A percentile compares a stretch with the other conserved stretches of the same genome.
phyloP scores from a whole-genome alignment of 53 echinoderm and acorn worm genomes.

The Apostichopus leukothele region DNA sequence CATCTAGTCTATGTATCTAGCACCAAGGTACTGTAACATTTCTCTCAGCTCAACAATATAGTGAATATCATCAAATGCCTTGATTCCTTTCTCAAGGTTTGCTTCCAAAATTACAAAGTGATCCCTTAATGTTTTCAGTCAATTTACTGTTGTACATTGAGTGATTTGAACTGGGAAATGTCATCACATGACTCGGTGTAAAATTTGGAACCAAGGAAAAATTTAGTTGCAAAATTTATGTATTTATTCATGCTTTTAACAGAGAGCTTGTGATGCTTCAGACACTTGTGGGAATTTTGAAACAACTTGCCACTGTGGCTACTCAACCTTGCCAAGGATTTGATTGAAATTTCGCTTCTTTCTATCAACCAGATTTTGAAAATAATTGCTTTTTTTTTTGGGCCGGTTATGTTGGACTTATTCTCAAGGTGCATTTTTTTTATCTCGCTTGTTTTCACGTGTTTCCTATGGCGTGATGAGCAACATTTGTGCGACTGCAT shows the following conservation, averaged over 20 bases:
- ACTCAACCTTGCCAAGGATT: not conserved
- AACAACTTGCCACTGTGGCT: not conserved
- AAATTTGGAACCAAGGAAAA: not conserved
- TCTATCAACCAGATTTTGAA: not conserved
- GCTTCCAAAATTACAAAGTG: no score
- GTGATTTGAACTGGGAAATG: no score
- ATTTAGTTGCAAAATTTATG: not conserved
- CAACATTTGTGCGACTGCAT: not conserved
- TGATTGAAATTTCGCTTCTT: not conserved
- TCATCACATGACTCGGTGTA: not conserved
- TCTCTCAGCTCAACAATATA: no score
- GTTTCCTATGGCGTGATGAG: no score
- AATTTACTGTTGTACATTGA: no score
- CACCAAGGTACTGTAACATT: no score
- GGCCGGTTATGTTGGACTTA: not conserved
- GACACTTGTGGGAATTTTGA: not conserved
- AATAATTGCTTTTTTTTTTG: not conserved
- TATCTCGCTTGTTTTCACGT: no score
- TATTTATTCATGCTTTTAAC: not conserved
- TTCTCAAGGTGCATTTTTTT: not conserved
- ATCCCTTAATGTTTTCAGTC: no score
- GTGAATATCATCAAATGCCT: no score
- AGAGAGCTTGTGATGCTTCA: not conserved
- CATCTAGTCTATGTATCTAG: no score
- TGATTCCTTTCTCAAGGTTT: no score